Evolutionary conservation across 2,888 invertebrate genomes (phyloP), one percentile per base, ranked within the genome.

Genomic region (Cynaeus angustus): DNA sequence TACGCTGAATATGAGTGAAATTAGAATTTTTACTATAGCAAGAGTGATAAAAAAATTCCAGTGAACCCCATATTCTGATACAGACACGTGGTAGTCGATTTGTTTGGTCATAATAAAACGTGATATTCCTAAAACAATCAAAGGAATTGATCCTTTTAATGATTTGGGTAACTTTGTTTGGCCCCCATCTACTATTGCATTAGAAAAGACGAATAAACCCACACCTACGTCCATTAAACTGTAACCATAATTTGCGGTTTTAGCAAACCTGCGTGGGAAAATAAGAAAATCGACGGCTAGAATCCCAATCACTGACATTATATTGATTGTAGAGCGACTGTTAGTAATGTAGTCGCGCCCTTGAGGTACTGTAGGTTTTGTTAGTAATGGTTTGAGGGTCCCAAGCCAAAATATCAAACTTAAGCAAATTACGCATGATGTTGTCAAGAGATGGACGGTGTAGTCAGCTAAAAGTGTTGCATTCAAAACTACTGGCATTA

Each of bases 41-140:
- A 99, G 86, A 0, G 98, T 98, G 75, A 97, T 92, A 84, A 99
- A 99, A 83, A 99, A 99, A 85, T 99, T 99, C 95, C 98, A 97
- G 84, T 99, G 98, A 0, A 92, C 89, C 0, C 99, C 99, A 87
- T 99, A 99, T 83, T 99, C 99, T 0, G 93, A 90, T 0, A 94
- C 90, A 83, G 96, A 94, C 78, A 94, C 93, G 66, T 95, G 94
- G 83, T 99, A 99, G 74, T 93, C 90, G 0, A 92, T 85, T 43
- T 89, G 83, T 78, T 89, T 87, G 1, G 86, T 89, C 0, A 92
- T 82, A 10, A 91, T 58, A 74, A 89, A 91, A 71, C 95, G 88
- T 0, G 86, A 86, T 0, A 90, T 70, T 0, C 94, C 95, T 43
- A 95, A 83, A 0, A 89, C 56, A 9, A 91, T 74, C 13, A 91